Evolutionary conservation across 2,888 invertebrate species (phyloP).

Genomic region (Perithous albicinctus): DNA sequence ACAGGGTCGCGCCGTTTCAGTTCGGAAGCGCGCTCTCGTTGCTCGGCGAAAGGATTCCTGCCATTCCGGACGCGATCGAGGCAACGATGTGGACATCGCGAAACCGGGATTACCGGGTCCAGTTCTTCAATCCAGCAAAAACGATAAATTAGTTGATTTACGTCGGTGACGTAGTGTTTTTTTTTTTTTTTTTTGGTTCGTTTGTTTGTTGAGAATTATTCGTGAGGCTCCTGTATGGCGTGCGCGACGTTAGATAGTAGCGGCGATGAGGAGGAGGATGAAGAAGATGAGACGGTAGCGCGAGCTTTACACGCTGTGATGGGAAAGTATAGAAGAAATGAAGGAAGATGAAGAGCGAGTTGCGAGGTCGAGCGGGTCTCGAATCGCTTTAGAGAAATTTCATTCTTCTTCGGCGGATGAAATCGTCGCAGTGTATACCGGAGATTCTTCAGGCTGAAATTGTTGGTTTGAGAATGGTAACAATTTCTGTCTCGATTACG

Average conservation of each 20-base stretch:
- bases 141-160: conserved; percentile 84
- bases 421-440: not conserved
- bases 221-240: not conserved
- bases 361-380: conserved; percentile 2
- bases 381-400: conserved; percentile 43
- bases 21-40: conserved; percentile 7
- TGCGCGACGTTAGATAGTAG: conserved; percentile 34
- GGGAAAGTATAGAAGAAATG: conserved; percentile 36
- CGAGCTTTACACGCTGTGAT: conserved; percentile 17
- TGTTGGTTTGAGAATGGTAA: conserved; percentile 48
- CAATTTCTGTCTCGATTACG: conserved; percentile 41
- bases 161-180: conserved; percentile 68
- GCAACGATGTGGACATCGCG: conserved; percentile 44
- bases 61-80: conserved; percentile 78
- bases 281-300: not conserved
- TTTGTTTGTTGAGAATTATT: conserved; percentile 7
- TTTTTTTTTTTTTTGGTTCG: conserved; percentile 28
- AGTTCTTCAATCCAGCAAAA: conserved; percentile 79
- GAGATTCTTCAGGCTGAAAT: conserved; percentile 21
- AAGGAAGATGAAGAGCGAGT: conserved; percentile 18
- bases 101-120: conserved; percentile 54
- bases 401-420: conserved; percentile 17
- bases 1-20: conserved; percentile 2
- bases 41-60: conserved; percentile 78
- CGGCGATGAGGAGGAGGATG: conserved; percentile 1